Percentiles rank a stretch among this genome's conserved stretches.
phyloP scores from a whole-genome alignment of 2,797 vertebrate genomes.

The Ctenosaura bakeri region DNA sequence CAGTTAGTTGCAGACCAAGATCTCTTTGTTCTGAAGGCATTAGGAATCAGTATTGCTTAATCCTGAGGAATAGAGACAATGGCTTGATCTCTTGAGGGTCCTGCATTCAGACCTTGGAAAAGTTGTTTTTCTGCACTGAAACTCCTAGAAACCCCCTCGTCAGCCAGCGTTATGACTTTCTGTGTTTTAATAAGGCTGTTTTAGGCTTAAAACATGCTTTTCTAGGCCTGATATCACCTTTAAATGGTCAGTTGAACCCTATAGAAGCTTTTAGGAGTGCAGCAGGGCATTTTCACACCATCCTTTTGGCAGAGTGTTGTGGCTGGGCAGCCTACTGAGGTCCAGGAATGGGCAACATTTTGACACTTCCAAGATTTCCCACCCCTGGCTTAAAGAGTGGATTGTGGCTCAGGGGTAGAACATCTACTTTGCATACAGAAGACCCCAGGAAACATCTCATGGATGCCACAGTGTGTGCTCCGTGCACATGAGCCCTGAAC shows the following conservation, averaged over 20 bases:
- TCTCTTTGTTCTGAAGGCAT: not conserved
- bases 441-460: not conserved
- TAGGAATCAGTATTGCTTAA: not conserved
- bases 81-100: not conserved
- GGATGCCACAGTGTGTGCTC: not conserved
- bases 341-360: too few species aligned
- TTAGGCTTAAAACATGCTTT: too few species aligned
- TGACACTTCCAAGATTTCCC: too few species aligned
- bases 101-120: not conserved
- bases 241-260: too few species aligned
- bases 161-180: too few species aligned
- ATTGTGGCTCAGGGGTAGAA: not conserved
- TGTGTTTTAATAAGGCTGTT: too few species aligned
- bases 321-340: too few species aligned
- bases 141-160: not conserved
- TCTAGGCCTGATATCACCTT: too few species aligned
- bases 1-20: not conserved
- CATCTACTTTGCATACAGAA: too few species aligned
- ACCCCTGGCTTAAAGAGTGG: not conserved
- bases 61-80: not conserved
- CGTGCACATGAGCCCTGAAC: not conserved
- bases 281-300: too few species aligned
- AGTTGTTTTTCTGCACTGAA: not conserved
- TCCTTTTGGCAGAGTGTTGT: too few species aligned
- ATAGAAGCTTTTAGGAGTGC: too few species aligned